A percentile compares a stretch with the other conserved stretches of the same genome.
These are phyloP conservation scores for fruit fly (Drosophila melanogaster) DNA, from an alignment of 1,140 invertebrate species.

Conservation along the genomic window Release_6_plus_ISO1_MT NT_033777.3:26787001-26787500, in stretches of 20 bases:
- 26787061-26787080: constrained; percentile 22
- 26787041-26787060: constrained; percentile 31
- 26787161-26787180: constrained; percentile 53
- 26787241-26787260: neutral
- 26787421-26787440: constrained; percentile 72
- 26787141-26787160: constrained; percentile 50
- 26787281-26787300: constrained; percentile 49
- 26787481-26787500: constrained; percentile 24
- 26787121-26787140: no score
- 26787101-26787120: constrained; percentile 1
- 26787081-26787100: constrained; percentile 27
- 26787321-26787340: constrained; percentile 70
- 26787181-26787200: constrained; percentile 55
- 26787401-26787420: constrained; percentile 76
- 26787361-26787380: neutral
- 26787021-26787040: constrained; percentile 66
- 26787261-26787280: neutral
- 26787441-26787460: constrained; percentile 53
- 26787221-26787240: neutral
- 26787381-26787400: constrained; percentile 67
- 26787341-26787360: constrained; percentile 36
- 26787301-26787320: constrained; percentile 59
- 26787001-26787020: constrained; percentile 21
- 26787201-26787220: constrained; percentile 44
- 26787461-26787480: neutral